phyloP scores from a whole-genome alignment of 2,797 vertebrate genomes.

The Craterocephalus amniculus region DNA sequence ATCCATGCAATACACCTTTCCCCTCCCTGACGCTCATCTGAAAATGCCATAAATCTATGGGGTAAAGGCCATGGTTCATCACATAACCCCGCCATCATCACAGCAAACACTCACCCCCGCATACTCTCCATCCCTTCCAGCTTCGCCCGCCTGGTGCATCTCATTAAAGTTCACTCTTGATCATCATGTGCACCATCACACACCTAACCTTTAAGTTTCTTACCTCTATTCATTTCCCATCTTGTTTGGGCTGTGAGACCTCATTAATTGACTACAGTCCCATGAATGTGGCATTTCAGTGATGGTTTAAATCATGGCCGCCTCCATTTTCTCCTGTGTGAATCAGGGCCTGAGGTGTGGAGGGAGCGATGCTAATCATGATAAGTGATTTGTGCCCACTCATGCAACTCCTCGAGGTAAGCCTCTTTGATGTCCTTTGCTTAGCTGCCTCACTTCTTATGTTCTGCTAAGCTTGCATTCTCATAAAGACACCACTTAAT shows the following conservation, averaged over 20 bases:
- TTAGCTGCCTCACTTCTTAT: conserved; percentile 52
- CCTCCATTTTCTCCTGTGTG: conserved; percentile 4
- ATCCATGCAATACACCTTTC: conserved; percentile 30
- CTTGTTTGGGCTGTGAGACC: conserved; percentile 16
- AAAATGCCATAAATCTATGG: conserved; percentile 57
- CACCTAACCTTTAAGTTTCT: conserved; percentile 60
- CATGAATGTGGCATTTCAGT: conserved; percentile 61
- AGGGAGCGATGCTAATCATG: conserved; percentile 63
- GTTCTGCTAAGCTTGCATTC: conserved; percentile 60
- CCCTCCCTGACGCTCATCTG: conserved; percentile 17
- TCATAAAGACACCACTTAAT: conserved; percentile 54
- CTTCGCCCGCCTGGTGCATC: conserved; percentile 32
- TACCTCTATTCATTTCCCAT: conserved; percentile 41
- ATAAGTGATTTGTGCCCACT: conserved; percentile 72
- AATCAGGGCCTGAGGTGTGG: conserved; percentile 20
- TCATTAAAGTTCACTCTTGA: conserved; percentile 55
- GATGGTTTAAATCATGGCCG: conserved; percentile 37
- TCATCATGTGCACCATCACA: conserved; percentile 55
- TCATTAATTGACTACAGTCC: conserved; percentile 57
- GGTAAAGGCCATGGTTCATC: conserved; percentile 47
- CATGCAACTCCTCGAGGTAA: conserved; percentile 49
- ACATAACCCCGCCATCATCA: conserved; percentile 13
- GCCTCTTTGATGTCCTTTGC: conserved; percentile 51
- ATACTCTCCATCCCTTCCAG: background rate
- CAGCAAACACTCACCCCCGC: background rate